Conservation (phyloP, 2,797 vertebrate species). For the Echiichthys vipera region DNA sequence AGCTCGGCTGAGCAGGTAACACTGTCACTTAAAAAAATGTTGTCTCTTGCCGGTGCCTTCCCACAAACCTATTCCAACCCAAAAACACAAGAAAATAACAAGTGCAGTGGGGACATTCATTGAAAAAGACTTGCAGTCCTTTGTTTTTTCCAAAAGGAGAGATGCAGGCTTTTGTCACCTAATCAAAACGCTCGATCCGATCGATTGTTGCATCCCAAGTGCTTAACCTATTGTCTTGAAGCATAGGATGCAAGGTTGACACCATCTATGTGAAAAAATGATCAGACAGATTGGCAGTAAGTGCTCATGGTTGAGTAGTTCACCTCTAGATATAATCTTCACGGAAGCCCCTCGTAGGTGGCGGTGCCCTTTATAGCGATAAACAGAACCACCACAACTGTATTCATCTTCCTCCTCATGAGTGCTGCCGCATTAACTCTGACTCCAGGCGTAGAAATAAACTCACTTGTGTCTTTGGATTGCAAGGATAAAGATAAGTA, state of each 20-base stretch:
- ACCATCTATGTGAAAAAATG: constrained; percentile 29
- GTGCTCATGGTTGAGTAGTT: constrained; percentile 43
- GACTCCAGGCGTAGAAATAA: constrained; percentile 52
- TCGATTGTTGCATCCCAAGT: no score
- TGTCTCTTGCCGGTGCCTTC: no score
- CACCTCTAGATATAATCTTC: constrained; percentile 55
- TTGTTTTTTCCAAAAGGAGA: no score
- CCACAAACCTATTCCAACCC: no score
- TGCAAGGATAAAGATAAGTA: constrained; percentile 66
- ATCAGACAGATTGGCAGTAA: constrained; percentile 15
- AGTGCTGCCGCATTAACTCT: constrained; percentile 56
- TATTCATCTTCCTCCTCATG: constrained; percentile 56
- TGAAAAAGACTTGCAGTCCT: no score
- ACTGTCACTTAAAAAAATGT: no score
- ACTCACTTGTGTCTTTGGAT: constrained; percentile 56
- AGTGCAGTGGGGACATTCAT: no score
- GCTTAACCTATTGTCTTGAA: constrained; percentile 9
- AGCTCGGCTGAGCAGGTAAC: no score
- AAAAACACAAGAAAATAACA: no score
- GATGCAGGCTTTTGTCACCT: no score
- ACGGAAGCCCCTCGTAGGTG: constrained; percentile 32
- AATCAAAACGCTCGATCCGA: no score
- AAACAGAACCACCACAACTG: constrained; percentile 53
- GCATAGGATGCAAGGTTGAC: constrained; percentile 15
- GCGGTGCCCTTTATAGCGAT: constrained; percentile 62